Percentiles rank a stretch among this genome's conserved stretches.
phyloP scores from a whole-genome alignment of 2,113 vertebrate genomes.

The Tinamus guttatus region DNA sequence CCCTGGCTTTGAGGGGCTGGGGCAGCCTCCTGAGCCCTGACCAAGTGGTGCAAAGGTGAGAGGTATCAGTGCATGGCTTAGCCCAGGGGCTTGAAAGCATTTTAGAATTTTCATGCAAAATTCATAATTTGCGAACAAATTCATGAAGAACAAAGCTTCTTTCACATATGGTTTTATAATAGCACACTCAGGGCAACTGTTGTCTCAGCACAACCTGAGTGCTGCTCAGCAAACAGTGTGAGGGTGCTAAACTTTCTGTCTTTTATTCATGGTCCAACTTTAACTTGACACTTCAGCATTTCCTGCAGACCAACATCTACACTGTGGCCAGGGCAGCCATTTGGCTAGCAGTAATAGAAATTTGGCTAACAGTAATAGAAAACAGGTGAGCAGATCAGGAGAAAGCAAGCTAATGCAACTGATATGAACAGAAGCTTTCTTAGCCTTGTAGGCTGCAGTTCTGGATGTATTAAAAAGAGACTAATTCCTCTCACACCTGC shows the following conservation, averaged over 20 bases:
- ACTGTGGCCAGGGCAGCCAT: neutral
- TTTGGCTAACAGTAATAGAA: neutral
- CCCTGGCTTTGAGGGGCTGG: neutral
- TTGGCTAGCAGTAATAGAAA: neutral
- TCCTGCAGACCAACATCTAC: neutral
- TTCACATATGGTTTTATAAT: neutral
- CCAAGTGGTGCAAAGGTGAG: neutral
- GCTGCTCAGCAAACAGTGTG: fast-evolving
- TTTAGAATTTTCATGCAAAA: neutral
- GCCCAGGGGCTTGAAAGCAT: fast-evolving
- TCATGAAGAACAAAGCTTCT: neutral
- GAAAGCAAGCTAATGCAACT: neutral
- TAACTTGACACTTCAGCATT: neutral
- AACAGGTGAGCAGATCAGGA: neutral
- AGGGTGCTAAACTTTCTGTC: neutral
- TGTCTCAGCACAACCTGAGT: neutral
- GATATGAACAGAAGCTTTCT: neutral
- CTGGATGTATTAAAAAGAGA: neutral
- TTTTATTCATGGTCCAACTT: neutral
- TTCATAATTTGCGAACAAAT: neutral
- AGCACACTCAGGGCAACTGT: neutral
- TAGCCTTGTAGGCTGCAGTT: neutral
- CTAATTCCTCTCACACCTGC: neutral
- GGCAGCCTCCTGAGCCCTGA: neutral
- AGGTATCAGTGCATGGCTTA: neutral